Percentiles rank a stretch among this genome's conserved stretches.
phyloP scores from a whole-genome alignment of 2,888 invertebrate genomes.

The Sialis lutaria region DNA sequence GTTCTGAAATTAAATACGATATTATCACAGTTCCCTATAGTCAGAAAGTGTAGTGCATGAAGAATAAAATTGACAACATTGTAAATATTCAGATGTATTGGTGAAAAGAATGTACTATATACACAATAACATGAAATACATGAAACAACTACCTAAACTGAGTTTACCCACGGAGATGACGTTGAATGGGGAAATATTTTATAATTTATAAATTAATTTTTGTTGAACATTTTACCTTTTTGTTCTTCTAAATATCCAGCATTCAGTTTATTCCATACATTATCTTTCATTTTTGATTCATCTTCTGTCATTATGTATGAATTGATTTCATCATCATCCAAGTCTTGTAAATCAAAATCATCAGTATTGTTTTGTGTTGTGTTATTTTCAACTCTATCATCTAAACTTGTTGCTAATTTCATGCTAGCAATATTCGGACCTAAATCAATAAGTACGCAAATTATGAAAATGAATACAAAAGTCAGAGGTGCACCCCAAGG shows the following conservation, averaged over 20 bases:
- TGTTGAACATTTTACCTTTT: constrained; percentile 35
- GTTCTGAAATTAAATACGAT: constrained; percentile 1
- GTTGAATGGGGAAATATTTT: no score
- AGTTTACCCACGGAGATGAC: no score
- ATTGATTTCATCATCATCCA: constrained; percentile 84
- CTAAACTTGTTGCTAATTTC: constrained; percentile 26
- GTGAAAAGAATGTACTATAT: no score
- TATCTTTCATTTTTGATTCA: constrained; percentile 66
- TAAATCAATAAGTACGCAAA: constrained; percentile 13
- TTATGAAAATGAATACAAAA: no score
- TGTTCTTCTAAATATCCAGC: constrained; percentile 72
- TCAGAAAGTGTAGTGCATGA: no score
- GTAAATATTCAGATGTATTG: no score
- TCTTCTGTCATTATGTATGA: constrained; percentile 66
- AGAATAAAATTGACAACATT: no score
- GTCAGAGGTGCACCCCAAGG: no score
- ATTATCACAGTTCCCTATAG: background rate
- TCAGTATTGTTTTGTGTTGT: constrained; percentile 7
- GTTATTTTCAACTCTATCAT: background rate
- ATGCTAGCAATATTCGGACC: constrained; percentile 64
- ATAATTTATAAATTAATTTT: constrained; percentile 3
- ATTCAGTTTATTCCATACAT: constrained; percentile 77
- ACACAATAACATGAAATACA: no score
- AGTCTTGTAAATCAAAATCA: constrained; percentile 41
- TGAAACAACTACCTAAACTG: no score